Evolutionary conservation across 2,888 invertebrate genomes (phyloP).

Genomic region (Cheilosia soror): DNA sequence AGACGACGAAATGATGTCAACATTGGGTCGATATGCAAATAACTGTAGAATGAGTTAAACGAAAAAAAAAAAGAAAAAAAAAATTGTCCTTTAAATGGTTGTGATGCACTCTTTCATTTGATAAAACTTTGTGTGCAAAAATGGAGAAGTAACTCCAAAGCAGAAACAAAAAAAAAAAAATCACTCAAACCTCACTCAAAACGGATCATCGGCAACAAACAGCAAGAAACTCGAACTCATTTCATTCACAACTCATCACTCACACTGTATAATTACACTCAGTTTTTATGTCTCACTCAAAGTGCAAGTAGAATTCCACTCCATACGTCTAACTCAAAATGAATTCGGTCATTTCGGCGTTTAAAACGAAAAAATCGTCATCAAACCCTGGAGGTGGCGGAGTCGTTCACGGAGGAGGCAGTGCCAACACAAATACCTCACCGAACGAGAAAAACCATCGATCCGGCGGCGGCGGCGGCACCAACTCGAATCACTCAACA

Average conservation of each 20-base stretch:
- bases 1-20: conserved; percentile 52
- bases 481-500: conserved; percentile 66
- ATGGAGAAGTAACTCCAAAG: conserved; percentile 56
- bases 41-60: conserved; percentile 46
- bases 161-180: conserved; percentile 41
- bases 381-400: conserved; percentile 43
- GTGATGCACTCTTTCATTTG: conserved; percentile 63
- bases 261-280: conserved; percentile 53
- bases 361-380: conserved; percentile 82
- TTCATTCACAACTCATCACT: conserved; percentile 26
- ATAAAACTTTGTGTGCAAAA: conserved; percentile 24
- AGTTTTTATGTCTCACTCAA: conserved; percentile 71
- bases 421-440: conserved; percentile 54
- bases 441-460: conserved; percentile 77
- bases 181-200: conserved; percentile 49
- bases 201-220: conserved; percentile 7
- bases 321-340: conserved; percentile 77
- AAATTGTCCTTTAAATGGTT: conserved; percentile 55
- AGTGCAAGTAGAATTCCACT: conserved; percentile 56
- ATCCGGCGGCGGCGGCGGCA: conserved; percentile 64
- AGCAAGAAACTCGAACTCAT: conserved; percentile 27
- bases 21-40: conserved; percentile 9
- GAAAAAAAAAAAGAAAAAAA: neutral
- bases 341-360: conserved; percentile 84
- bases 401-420: conserved; percentile 46